phyloP scores from a whole-genome alignment of 2,113 vertebrate genomes.

The Gymnocephalus cernua region DNA sequence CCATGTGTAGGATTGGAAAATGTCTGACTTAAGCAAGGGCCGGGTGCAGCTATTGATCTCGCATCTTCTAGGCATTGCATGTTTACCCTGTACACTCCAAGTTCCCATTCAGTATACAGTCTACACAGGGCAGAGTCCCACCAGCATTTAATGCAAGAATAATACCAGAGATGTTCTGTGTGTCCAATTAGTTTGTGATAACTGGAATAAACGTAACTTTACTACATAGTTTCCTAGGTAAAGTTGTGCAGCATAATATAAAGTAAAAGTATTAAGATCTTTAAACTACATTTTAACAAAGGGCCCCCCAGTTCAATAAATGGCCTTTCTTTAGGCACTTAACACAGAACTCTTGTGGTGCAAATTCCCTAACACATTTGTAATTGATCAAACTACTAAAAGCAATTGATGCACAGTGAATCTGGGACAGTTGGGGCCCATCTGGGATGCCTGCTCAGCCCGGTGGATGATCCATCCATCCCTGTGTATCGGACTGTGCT shows the following conservation, averaged over 20 bases:
- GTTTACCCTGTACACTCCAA: background rate
- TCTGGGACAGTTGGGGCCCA: background rate
- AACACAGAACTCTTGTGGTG: background rate
- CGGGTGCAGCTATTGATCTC: background rate
- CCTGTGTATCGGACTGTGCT: too few species aligned
- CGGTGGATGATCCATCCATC: background rate
- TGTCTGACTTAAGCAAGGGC: background rate
- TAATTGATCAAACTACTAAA: background rate
- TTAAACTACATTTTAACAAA: background rate
- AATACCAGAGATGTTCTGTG: too few species aligned
- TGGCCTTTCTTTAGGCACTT: background rate
- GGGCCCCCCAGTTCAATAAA: background rate
- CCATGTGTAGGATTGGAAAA: background rate
- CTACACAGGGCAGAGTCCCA: background rate
- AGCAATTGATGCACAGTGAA: background rate
- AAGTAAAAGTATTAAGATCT: background rate
- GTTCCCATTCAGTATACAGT: background rate
- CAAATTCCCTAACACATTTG: background rate
- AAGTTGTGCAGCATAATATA: background rate
- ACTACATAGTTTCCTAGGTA: background rate
- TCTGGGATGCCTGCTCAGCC: too few species aligned
- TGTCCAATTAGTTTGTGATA: background rate
- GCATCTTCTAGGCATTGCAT: background rate
- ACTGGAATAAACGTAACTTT: background rate
- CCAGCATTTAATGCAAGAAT: background rate